phyloP scores from a whole-genome alignment of 2,888 invertebrate species.

The Sphaeridia pumilis region DNA sequence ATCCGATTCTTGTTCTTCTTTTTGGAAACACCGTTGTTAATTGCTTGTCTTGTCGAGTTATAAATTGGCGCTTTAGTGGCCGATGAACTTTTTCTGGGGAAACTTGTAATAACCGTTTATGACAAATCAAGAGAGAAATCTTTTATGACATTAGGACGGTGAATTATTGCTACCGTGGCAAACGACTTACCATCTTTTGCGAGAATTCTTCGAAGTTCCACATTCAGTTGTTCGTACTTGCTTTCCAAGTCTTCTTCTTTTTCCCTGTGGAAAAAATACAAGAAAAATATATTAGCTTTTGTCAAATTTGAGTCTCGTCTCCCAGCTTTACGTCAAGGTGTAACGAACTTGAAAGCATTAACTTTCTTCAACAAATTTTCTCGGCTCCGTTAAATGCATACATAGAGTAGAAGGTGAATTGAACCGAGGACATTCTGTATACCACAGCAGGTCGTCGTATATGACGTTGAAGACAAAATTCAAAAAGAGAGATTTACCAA shows the following conservation, averaged over 20 bases:
- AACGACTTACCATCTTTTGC: conserved; percentile 58
- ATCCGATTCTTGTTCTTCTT: too few species aligned
- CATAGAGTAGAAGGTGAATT: too few species aligned
- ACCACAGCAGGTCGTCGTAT: conserved; percentile 15
- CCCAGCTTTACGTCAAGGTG: not conserved
- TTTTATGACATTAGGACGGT: too few species aligned
- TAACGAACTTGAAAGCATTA: not conserved
- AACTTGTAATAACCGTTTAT: too few species aligned
- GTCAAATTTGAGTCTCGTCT: not conserved
- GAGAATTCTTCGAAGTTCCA: conserved; percentile 75
- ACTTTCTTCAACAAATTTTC: conserved; percentile 3
- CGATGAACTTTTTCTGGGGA: not conserved
- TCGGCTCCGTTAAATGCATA: too few species aligned
- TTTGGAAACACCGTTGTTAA: too few species aligned
- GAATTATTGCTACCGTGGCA: not conserved
- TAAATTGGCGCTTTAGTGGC: too few species aligned
- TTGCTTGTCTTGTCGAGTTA: too few species aligned
- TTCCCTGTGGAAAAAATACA: conserved; percentile 62
- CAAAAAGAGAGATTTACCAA: conserved; percentile 15
- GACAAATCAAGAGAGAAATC: too few species aligned
- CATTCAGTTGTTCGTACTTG: conserved; percentile 75
- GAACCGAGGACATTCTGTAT: not conserved
- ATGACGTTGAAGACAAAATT: not conserved
- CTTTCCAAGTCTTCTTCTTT: conserved; percentile 89
- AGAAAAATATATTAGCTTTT: not conserved